These are phyloP conservation scores for Megathymus violae DNA, from an alignment of 1,140 invertebrate species.

Conservation along the genomic window DNA sequence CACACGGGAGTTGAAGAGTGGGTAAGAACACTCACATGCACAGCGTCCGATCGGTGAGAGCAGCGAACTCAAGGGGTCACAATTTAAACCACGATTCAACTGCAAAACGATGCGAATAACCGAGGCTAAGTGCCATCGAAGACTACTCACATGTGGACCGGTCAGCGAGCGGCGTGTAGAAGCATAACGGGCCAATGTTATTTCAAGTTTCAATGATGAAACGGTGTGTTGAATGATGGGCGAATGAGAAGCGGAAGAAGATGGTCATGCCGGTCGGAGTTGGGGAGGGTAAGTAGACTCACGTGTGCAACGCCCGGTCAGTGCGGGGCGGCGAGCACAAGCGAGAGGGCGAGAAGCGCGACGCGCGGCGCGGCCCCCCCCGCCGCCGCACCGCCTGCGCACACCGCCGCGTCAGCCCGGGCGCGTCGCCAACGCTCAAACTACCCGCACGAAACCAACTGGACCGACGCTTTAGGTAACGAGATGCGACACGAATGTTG, in stretches of 20 bases:
- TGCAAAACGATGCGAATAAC: too few relatives aligned
- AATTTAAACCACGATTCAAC: too few relatives aligned
- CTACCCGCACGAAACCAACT: slow-evolving; percentile 25
- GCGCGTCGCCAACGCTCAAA: slow-evolving; percentile 73
- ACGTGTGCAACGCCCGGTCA: slow-evolving; percentile 79
- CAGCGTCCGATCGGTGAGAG: too few relatives aligned
- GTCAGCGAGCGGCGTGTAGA: too few relatives aligned
- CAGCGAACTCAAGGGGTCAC: too few relatives aligned
- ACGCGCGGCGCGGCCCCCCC: slow-evolving; percentile 57
- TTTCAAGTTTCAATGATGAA: too few relatives aligned
- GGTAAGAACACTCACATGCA: too few relatives aligned
- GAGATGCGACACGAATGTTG: not conserved
- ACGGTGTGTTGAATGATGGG: slow-evolving; percentile 7
- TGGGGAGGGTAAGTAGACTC: slow-evolving; percentile 61
- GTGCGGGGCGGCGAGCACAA: slow-evolving; percentile 78
- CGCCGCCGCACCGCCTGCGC: slow-evolving; percentile 75
- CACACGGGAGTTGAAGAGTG: too few relatives aligned
- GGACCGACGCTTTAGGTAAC: not conserved
- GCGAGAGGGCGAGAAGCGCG: slow-evolving; percentile 67
- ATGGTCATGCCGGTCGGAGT: slow-evolving; percentile 36
- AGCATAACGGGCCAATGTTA: too few relatives aligned
- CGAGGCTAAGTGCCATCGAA: too few relatives aligned
- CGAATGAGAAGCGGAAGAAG: slow-evolving; percentile 34
- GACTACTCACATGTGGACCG: too few relatives aligned
- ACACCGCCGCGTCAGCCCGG: slow-evolving; percentile 86